Evolutionary conservation across 1,140 invertebrate species (phyloP), one percentile per base, ranked within the genome.

Genomic region (Sitodiplosis mosellana): DNA sequence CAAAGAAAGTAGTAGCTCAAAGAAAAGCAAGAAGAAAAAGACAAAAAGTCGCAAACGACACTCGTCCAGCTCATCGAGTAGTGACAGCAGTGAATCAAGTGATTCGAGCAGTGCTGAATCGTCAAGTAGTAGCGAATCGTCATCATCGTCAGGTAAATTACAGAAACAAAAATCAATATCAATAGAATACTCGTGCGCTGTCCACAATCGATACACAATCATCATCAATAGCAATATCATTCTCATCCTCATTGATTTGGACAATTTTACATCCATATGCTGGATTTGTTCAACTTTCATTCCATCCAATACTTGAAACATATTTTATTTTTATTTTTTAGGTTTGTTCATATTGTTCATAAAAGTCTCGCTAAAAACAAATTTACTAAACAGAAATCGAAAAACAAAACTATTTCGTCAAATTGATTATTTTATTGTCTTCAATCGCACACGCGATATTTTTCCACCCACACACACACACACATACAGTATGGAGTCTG

Each of bases 11-110:
- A 78, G 81, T 45, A 81, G 81, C 56, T 77, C 79, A 51, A 83
- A 82, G 56, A 81, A 81, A 48, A 76, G 75, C 55, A 76, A 76
- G 55, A 80, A 81, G 49, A 71, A 78, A 21, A 79, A 78, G 51
- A 78, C 77, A 45, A 74, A 78, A 21, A 76, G 77, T 37, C 80
- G 79, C 61, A 80, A 78, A 52, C 67, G 76, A 33, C 74, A 73
- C 51, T 78, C 75, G 34, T 77, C 75, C 0, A 78, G 76, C 22
- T 78, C 76, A 1, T 75, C 74, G 2, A 75, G 74, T 1, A 77
- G 73, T 49, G 73, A 73, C 33, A 74, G 73, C 1, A 76, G 74
- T 11, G 77, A 75, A 54, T 71, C 68, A 46, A 71, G 70, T 10
- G 70, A 72, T 12, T 73, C 71, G 0, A 74, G 70, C 49, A 69